Percentiles rank a stretch among this genome's conserved stretches.
Evolutionary conservation across 2,888 invertebrate genomes (phyloP).

Genomic region (Epistrophe grossulariae): DNA sequence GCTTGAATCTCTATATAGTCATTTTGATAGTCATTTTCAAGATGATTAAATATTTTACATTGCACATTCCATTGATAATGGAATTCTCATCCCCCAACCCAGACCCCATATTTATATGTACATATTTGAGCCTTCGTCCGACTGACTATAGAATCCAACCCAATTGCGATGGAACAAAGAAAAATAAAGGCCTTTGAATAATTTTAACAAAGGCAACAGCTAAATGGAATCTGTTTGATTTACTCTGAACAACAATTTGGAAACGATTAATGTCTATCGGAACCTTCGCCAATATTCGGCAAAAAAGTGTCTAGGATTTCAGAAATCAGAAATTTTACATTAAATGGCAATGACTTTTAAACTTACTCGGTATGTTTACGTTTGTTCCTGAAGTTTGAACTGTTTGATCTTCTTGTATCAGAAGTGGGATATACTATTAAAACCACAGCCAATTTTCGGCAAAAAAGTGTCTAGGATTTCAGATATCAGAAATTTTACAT

Average conservation of each 20-base stretch:
- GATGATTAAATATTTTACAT: slow-evolving; percentile 72
- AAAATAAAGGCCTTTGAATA: slow-evolving; percentile 19
- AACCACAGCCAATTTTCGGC: too few relatives aligned
- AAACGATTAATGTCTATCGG: not conserved
- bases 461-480: not conserved
- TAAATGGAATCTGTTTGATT: slow-evolving; percentile 39
- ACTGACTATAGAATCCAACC: not conserved
- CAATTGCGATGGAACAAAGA: not conserved
- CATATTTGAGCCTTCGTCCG: not conserved
- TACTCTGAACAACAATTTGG: slow-evolving; percentile 6
- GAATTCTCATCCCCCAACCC: not conserved
- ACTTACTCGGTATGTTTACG: too few relatives aligned
- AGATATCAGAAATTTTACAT: too few relatives aligned
- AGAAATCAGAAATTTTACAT: too few relatives aligned
- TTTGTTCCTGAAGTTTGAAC: too few relatives aligned
- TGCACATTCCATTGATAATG: slow-evolving; percentile 41
- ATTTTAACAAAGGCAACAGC: slow-evolving; percentile 9
- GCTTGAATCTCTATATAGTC: slow-evolving; percentile 34
- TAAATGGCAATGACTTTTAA: too few relatives aligned
- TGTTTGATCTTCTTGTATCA: too few relatives aligned
- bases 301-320: not conserved
- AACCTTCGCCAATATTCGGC: too few relatives aligned
- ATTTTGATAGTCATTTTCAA: slow-evolving; percentile 72
- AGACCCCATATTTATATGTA: not conserved
- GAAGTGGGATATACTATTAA: too few relatives aligned